A percentile compares a stretch with the other conserved stretches of the same genome.
These are phyloP conservation scores for Melanargia galathea DNA, from an alignment of 2,888 invertebrate genomes.

Conservation along the genomic window DNA sequence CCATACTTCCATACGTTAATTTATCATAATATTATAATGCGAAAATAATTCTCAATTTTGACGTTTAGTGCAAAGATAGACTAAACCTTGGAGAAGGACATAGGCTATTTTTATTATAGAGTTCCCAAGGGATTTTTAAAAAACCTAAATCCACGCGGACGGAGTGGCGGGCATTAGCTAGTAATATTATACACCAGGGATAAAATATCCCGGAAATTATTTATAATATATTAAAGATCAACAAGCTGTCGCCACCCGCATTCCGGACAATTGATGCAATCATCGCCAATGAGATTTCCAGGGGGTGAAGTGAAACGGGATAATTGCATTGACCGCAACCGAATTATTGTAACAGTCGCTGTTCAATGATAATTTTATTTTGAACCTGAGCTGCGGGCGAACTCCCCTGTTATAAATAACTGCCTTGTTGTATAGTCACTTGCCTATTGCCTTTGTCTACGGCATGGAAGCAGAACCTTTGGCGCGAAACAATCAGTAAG, in stretches of 20 bases:
- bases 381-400: conserved; percentile 71
- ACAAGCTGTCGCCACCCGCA: conserved; percentile 79
- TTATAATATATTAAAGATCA: conserved; percentile 69
- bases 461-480: background rate
- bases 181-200: background rate
- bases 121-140: too few species aligned
- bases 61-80: too few species aligned
- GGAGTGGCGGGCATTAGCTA: too few species aligned
- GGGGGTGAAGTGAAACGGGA: conserved; percentile 71
- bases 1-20: too few species aligned
- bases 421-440: conserved; percentile 12
- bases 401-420: conserved; percentile 35
- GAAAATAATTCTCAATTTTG: too few species aligned
- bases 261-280: conserved; percentile 80
- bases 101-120: too few species aligned
- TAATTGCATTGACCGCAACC: conserved; percentile 79
- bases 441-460: background rate
- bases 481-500: background rate
- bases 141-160: too few species aligned
- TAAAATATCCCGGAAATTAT: conserved; percentile 55
- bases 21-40: too few species aligned
- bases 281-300: conserved; percentile 79
- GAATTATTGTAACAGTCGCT: conserved; percentile 76
- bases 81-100: too few species aligned
- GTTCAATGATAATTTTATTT: conserved; percentile 75